Conservation (phyloP, 2,113 vertebrate species). For the Nestor notabilis region DNA sequence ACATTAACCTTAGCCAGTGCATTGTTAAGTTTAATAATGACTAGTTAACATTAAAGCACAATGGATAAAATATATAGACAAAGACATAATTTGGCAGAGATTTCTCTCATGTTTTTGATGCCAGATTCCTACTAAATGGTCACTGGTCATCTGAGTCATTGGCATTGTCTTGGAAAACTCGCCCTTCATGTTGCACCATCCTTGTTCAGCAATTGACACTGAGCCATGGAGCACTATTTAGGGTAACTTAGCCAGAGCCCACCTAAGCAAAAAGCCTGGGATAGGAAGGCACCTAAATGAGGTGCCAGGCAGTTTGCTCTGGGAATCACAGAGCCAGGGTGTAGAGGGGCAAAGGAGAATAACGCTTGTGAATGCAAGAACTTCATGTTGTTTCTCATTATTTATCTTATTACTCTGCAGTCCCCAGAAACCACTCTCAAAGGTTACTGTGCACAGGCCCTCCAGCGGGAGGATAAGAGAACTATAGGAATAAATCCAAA, state of each 20-base stretch:
- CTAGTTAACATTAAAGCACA: constrained; percentile 51
- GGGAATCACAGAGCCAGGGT: not conserved
- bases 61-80: constrained; percentile 60
- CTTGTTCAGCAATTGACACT: not conserved
- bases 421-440: not conserved
- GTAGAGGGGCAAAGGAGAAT: not conserved
- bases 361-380: not conserved
- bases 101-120: not conserved
- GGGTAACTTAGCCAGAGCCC: not conserved
- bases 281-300: not conserved
- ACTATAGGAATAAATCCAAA: constrained; percentile 47
- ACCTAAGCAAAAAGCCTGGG: not conserved
- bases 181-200: not conserved
- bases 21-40: constrained; percentile 66
- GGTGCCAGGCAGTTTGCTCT: not conserved
- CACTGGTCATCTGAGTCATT: not conserved
- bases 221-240: not conserved
- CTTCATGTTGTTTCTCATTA: not conserved
- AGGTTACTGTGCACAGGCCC: constrained; percentile 5
- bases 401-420: constrained; percentile 7
- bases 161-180: not conserved
- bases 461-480: constrained; percentile 32
- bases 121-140: not conserved
- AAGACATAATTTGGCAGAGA: constrained; percentile 42
- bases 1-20: constrained; percentile 53